These are phyloP conservation scores for Timandra comae DNA, from an alignment of 2,888 invertebrate species.

Conservation along the genomic window DNA sequence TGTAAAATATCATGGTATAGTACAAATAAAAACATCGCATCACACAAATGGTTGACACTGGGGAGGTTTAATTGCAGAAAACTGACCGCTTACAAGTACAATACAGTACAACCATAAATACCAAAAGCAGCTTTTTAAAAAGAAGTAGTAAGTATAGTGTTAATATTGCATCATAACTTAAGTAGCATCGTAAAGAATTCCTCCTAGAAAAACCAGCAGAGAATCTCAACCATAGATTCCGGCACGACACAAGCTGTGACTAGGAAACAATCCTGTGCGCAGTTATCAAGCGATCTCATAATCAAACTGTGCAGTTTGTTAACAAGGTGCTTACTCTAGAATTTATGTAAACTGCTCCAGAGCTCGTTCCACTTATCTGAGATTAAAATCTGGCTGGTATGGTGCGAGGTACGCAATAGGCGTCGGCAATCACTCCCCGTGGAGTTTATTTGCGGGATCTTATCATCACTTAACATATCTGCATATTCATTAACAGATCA, in stretches of 20 bases:
- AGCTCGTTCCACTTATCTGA: conserved; percentile 65
- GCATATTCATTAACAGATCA: conserved; percentile 73
- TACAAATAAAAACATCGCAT: too few species aligned
- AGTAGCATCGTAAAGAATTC: too few species aligned
- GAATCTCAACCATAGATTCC: background rate
- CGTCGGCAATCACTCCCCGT: conserved; percentile 66
- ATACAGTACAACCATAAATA: too few species aligned
- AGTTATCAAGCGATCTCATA: conserved; percentile 60
- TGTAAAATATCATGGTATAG: too few species aligned
- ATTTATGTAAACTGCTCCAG: conserved; percentile 73
- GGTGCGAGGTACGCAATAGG: conserved; percentile 48
- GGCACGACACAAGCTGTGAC: conserved; percentile 14
- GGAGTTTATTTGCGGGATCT: conserved; percentile 67
- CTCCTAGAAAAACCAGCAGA: too few species aligned
- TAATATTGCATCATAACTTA: too few species aligned
- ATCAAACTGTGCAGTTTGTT: conserved; percentile 71
- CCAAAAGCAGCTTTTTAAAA: too few species aligned
- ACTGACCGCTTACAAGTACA: too few species aligned
- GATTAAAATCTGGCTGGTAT: conserved; percentile 69
- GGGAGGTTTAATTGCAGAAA: too few species aligned
- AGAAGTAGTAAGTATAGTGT: background rate
- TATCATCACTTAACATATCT: conserved; percentile 69
- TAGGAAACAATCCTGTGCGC: conserved; percentile 29
- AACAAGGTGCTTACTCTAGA: conserved; percentile 72
- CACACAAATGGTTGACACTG: too few species aligned